A percentile compares a stretch with the other conserved stretches of the same genome.
Conservation (phyloP, 2,113 vertebrate genomes). For the Hydrochoerus hydrochaeris region DNA sequence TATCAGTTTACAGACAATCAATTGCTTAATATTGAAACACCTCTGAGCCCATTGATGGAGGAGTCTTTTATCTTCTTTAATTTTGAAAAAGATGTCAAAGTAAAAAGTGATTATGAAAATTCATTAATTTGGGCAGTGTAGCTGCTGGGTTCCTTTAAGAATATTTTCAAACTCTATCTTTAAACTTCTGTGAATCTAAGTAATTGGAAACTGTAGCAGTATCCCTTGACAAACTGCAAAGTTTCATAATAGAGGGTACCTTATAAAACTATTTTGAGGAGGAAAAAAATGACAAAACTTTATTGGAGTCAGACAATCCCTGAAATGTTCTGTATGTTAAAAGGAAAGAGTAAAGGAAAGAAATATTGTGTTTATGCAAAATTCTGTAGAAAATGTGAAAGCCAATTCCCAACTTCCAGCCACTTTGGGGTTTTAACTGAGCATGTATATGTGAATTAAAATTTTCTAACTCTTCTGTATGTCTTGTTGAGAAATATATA, state of each 20-base stretch:
- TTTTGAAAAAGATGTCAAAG: slow-evolving; percentile 79
- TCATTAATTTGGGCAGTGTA: slow-evolving; percentile 82
- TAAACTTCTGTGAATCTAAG: slow-evolving; percentile 80
- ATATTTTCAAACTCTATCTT: slow-evolving; percentile 76
- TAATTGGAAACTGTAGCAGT: slow-evolving; percentile 87
- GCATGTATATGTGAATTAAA: slow-evolving; percentile 22
- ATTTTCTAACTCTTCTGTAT: slow-evolving; percentile 61
- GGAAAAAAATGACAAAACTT: slow-evolving; percentile 80
- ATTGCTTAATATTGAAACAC: neutral
- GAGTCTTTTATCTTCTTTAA: slow-evolving; percentile 19
- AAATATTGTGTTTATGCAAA: slow-evolving; percentile 60
- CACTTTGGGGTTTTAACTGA: slow-evolving; percentile 32
- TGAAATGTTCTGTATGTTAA: slow-evolving; percentile 61
- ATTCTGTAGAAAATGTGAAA: slow-evolving; percentile 69
- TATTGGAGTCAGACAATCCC: slow-evolving; percentile 74
- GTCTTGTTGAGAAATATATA: slow-evolving; percentile 67
- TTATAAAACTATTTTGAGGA: slow-evolving; percentile 79
- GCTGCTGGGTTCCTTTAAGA: slow-evolving; percentile 86
- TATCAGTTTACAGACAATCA: slow-evolving; percentile 31
- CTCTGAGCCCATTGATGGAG: slow-evolving; percentile 47
- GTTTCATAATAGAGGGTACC: slow-evolving; percentile 81
- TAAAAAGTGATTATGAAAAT: slow-evolving; percentile 85
- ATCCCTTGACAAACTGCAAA: slow-evolving; percentile 83
- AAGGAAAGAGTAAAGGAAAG: slow-evolving; percentile 51
- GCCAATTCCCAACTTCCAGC: neutral